A percentile compares a stretch with the other conserved stretches of the same genome.
Evolutionary conservation across 1,140 invertebrate genomes (phyloP).

Genomic region (Drosophila tani): DNA sequence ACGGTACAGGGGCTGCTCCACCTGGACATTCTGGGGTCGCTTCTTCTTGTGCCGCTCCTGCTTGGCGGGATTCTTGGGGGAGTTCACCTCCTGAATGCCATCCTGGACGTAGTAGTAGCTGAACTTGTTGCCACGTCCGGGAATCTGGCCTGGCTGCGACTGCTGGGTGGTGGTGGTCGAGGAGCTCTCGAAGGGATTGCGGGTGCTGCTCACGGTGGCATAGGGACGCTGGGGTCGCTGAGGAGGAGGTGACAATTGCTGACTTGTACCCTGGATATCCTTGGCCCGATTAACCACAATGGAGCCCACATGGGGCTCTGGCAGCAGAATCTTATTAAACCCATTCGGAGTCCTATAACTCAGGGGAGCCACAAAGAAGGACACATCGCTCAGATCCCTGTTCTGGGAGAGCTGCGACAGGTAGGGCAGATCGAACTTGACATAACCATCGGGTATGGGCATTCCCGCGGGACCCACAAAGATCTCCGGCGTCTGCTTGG

Average conservation of each 20-base stretch:
- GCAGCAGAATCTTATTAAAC: constrained; percentile 93
- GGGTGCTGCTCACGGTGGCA: constrained; percentile 45
- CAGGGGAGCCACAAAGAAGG: constrained; percentile 93
- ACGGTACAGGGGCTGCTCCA: constrained; percentile 67
- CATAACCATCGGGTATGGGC: constrained; percentile 89
- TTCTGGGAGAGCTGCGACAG: constrained; percentile 90
- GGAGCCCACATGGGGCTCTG: constrained; percentile 93
- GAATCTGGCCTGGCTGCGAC: constrained; percentile 33
- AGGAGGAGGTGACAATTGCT: constrained; percentile 38
- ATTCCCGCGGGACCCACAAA: constrained; percentile 92
- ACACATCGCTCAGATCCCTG: constrained; percentile 89
- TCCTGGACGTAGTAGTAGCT: constrained; percentile 78
- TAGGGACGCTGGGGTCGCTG: constrained; percentile 54
- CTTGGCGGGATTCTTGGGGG: constrained; percentile 70
- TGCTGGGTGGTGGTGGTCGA: constrained; percentile 39
- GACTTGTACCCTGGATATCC: constrained; percentile 27
- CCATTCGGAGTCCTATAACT: constrained; percentile 92
- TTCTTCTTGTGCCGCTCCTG: constrained; percentile 78
- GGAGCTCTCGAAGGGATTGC: constrained; percentile 64
- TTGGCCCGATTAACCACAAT: constrained; percentile 88
- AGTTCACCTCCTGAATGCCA: constrained; percentile 75
- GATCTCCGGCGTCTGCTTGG: constrained; percentile 89
- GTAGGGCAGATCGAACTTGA: constrained; percentile 93
- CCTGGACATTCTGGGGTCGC: constrained; percentile 61
- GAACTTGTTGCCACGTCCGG: constrained; percentile 75